A percentile compares a stretch with the other conserved stretches of the same genome.
Conservation (phyloP, 1,140 invertebrate genomes). For the Ostrea denselamellosa region DNA sequence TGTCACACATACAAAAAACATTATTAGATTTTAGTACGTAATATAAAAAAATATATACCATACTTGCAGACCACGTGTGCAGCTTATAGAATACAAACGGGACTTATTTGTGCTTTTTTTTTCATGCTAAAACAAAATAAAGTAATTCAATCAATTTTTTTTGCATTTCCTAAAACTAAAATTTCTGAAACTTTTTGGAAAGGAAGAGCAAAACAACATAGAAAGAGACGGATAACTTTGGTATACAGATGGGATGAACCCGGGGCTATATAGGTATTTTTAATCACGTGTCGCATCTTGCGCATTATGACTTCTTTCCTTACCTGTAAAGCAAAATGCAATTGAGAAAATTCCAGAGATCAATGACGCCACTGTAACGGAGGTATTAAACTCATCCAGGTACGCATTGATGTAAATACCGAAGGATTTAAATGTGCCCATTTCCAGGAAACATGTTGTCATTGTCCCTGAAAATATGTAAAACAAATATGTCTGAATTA, state of each 20-base stretch:
- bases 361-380: not conserved
- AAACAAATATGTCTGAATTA: not conserved
- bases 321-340: conserved; percentile 1
- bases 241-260: not conserved
- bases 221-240: not conserved
- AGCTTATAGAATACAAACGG: too few species aligned
- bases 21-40: too few species aligned
- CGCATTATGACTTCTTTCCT: not conserved
- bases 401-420: conserved; percentile 16
- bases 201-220: not conserved
- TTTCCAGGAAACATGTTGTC: conserved; percentile 16
- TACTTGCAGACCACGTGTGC: too few species aligned
- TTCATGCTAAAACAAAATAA: too few species aligned
- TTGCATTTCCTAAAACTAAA: not conserved
- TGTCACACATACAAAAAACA: too few species aligned
- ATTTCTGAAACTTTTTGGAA: not conserved
- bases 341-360: conserved; percentile 24
- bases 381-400: conserved; percentile 12
- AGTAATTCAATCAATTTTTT: too few species aligned
- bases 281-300: not conserved
- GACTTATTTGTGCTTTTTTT: too few species aligned
- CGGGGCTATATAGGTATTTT: not conserved
- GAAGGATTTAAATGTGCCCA: conserved; percentile 15
- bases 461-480: conserved; percentile 7
- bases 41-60: too few species aligned